These are phyloP conservation scores for Pomacea canaliculata DNA, from an alignment of 2,888 invertebrate species.

Conservation along the genomic window DNA sequence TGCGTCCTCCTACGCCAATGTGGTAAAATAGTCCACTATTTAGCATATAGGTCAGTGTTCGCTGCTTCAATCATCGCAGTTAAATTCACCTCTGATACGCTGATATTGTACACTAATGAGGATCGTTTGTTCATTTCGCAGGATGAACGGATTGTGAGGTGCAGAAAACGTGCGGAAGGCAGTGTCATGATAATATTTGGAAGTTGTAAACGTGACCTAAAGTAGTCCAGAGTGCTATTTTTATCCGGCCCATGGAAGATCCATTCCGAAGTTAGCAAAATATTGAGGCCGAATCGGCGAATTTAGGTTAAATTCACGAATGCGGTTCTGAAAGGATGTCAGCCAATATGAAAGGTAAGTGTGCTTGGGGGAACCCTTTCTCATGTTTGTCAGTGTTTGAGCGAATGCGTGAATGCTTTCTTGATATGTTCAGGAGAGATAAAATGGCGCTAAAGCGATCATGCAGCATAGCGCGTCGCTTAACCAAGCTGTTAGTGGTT, in stretches of 20 bases:
- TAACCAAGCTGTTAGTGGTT: conserved; percentile 6
- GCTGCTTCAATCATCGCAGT: conserved; percentile 10
- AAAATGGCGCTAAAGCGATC: conserved; percentile 56
- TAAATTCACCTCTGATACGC: neutral
- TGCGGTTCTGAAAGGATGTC: conserved; percentile 48
- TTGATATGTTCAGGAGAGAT: conserved; percentile 36
- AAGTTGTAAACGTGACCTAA: conserved; percentile 52
- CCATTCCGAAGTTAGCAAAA: conserved; percentile 47
- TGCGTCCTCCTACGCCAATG: conserved; percentile 32
- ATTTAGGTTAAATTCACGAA: conserved; percentile 56
- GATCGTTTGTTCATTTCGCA: too few relatives aligned
- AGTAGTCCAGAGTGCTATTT: conserved; percentile 51
- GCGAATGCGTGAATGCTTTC: conserved; percentile 14
- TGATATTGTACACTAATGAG: too few relatives aligned
- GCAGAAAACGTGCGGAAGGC: conserved; percentile 34
- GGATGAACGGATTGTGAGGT: neutral
- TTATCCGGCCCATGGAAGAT: conserved; percentile 55
- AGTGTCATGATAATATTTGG: conserved; percentile 47
- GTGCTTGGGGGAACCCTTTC: conserved; percentile 24
- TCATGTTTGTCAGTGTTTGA: conserved; percentile 11
- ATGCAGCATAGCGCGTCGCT: conserved; percentile 24
- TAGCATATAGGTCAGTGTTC: conserved; percentile 29
- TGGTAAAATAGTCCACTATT: conserved; percentile 30
- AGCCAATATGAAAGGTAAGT: conserved; percentile 52
- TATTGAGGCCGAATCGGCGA: conserved; percentile 56